These are phyloP conservation scores for Corbicula japonica DNA, from an alignment of 2,888 invertebrate species.

Conservation along the genomic window DNA sequence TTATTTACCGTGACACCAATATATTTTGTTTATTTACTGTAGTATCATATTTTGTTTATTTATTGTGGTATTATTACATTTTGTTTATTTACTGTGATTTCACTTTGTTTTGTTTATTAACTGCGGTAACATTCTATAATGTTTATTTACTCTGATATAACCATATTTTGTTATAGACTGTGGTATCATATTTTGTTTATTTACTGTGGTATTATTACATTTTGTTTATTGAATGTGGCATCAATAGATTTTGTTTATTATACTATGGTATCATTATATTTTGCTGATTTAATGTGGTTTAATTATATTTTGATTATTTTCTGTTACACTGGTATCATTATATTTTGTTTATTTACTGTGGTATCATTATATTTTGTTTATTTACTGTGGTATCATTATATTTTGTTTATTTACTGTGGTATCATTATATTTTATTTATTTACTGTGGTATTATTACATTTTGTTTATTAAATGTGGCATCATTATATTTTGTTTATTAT, in stretches of 20 bases:
- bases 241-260: background rate
- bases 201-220: background rate
- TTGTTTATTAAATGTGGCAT: background rate
- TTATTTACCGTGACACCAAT: too few relatives aligned
- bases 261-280: background rate
- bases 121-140: background rate
- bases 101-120: background rate
- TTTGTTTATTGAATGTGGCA: background rate
- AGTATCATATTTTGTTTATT: too few relatives aligned
- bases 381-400: background rate
- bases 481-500: background rate
- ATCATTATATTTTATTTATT: background rate
- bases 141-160: background rate
- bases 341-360: background rate
- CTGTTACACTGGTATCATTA: background rate
- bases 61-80: too few relatives aligned
- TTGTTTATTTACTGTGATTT: too few relatives aligned
- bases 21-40: too few relatives aligned
- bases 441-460: background rate
- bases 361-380: background rate
- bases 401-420: background rate
- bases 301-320: too few relatives aligned
- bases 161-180: background rate
- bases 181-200: slow-evolving; percentile 4
- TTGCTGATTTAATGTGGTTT: too few relatives aligned